These are phyloP conservation scores for Nyctibius bracteatus DNA, from an alignment of 2,113 vertebrate species.

Conservation along the genomic window DNA sequence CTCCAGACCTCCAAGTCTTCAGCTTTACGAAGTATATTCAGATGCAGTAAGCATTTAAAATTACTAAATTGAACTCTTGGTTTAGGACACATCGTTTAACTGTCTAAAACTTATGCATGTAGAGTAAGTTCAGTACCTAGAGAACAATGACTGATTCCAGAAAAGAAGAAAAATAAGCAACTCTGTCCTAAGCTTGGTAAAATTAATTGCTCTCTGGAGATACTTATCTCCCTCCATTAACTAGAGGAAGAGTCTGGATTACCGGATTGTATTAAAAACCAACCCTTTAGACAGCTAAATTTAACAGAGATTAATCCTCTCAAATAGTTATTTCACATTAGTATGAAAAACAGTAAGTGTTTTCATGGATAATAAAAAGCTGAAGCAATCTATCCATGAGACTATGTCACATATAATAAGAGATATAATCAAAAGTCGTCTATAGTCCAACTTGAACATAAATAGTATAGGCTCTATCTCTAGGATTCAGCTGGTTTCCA, in stretches of 20 bases:
- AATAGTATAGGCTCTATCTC: conserved; percentile 41
- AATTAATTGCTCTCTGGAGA: background rate
- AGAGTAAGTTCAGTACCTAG: background rate
- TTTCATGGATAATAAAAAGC: conserved; percentile 29
- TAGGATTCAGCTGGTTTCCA: conserved; percentile 34
- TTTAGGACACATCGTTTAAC: background rate
- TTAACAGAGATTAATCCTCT: background rate
- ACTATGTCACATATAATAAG: background rate
- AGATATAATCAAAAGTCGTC: conserved; percentile 33
- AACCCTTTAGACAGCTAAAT: background rate
- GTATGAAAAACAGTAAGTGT: background rate
- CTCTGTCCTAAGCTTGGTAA: background rate
- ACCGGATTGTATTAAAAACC: background rate
- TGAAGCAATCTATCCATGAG: background rate
- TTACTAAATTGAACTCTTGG: background rate
- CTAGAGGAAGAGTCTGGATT: background rate
- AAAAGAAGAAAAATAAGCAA: background rate
- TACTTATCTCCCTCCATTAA: background rate
- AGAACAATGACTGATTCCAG: background rate
- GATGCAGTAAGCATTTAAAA: background rate
- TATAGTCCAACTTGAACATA: background rate
- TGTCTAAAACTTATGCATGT: background rate
- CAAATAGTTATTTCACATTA: background rate
- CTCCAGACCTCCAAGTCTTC: background rate
- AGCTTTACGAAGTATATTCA: background rate